Evolutionary conservation across 2,797 vertebrate genomes (phyloP), one percentile per base, ranked within the genome.

Genomic region (Poecile montanus): DNA sequence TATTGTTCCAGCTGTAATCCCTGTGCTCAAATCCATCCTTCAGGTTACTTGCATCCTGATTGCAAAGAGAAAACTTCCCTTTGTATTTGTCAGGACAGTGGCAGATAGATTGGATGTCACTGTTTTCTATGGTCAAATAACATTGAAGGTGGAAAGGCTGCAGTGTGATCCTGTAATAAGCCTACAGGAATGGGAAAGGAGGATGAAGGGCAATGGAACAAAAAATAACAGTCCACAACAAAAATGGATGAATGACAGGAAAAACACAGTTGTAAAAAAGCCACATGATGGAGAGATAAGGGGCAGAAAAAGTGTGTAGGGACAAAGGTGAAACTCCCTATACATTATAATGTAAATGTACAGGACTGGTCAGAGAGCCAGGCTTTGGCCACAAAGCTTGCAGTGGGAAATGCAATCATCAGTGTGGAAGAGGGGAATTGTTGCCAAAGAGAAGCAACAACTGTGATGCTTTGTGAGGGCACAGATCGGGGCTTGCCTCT

Each of bases 1-100:
- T 96, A 94, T 89, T 94, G 95, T 94, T 94, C 77, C 61, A 51
- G 65, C 80, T 93, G 83, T 97, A 97, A 97, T 97, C 92, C 78
- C 80, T 9, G 3, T 45, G 75, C 76, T 94, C 92, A 94, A 95
- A 96, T 95, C 82, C 76, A 89, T 40, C 17, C 79, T n/a, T 71
- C 36, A 30, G 18, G 83, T 81, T 86, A 51, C 87, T 94, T 75
- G 81, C 77, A 83, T 83, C 57, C 74, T 86, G 83, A 94, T 53
- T 87, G 85, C 85, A 83, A 84, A 83, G 4, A 7, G 71, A 83
- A n/a, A 90, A 81, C 25, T 89, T 87, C 71, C 60, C 57, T 94
- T 93, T 70, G 40, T 85, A 50, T 76, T 74, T 80, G 34, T 54
- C 50, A 67, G 75, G 80, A 89, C 4, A 30, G 6, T 14, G 60